Percentiles rank a stretch among this genome's conserved stretches.
These are phyloP conservation scores for Hirtodrosophila duncani DNA, from an alignment of 2,888 invertebrate genomes.

Conservation along the genomic window DNA sequence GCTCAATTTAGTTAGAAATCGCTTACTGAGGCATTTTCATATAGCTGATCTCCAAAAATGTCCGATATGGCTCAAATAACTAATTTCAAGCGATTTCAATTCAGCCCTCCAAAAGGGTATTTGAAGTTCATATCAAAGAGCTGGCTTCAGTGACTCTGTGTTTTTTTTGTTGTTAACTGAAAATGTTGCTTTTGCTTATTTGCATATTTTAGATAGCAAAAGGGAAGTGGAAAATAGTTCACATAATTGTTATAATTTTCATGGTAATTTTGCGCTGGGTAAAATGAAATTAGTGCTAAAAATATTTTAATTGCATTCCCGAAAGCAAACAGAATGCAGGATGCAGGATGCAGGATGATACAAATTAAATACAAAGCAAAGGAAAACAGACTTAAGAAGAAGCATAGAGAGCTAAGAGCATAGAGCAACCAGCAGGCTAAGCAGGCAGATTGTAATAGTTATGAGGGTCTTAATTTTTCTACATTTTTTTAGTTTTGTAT, in stretches of 20 bases:
- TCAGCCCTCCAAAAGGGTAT: too few relatives aligned
- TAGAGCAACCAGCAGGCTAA: too few relatives aligned
- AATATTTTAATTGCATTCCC: slow-evolving; percentile 53
- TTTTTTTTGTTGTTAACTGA: slow-evolving; percentile 9
- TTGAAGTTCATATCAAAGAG: too few relatives aligned
- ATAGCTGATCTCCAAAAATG: too few relatives aligned
- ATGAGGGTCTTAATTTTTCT: too few relatives aligned
- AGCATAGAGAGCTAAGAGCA: too few relatives aligned
- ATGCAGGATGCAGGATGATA: slow-evolving; percentile 10
- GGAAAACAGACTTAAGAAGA: slow-evolving; percentile 21
- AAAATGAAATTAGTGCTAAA: slow-evolving; percentile 43
- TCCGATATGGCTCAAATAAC: too few relatives aligned
- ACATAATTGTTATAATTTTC: slow-evolving; percentile 43
- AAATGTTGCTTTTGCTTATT: slow-evolving; percentile 37
- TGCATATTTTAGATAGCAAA: slow-evolving; percentile 28
- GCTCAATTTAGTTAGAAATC: too few relatives aligned
- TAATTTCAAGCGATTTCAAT: too few relatives aligned
- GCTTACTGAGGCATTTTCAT: too few relatives aligned
- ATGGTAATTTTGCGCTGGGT: slow-evolving; percentile 37
- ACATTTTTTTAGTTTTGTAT: too few relatives aligned
- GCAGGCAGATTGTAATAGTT: too few relatives aligned
- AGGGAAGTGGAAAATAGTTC: slow-evolving; percentile 28
- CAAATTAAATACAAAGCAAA: slow-evolving; percentile 10
- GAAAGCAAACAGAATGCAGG: neutral
- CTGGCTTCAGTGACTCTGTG: slow-evolving; percentile 5